Evolutionary conservation across 2,888 invertebrate species (phyloP).

Genomic region (Drosophila bunnanda): DNA sequence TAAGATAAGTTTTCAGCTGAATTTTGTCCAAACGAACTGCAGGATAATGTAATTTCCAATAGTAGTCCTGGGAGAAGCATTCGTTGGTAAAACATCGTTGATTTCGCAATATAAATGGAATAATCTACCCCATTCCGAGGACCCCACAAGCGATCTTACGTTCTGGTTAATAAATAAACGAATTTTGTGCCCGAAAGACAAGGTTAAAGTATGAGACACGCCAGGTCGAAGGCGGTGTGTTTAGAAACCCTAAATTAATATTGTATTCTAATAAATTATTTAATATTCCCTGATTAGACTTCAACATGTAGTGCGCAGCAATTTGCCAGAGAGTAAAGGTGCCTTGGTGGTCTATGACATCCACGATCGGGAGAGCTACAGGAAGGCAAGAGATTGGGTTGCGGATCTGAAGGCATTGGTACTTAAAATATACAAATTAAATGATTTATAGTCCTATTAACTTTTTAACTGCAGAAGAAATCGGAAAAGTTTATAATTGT

Average conservation of each 20-base stretch:
- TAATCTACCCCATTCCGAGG: slow-evolving; percentile 3
- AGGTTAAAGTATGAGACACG: not conserved
- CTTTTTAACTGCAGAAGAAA: not conserved
- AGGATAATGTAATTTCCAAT: not conserved
- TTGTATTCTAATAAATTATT: not conserved
- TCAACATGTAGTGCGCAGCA: not conserved
- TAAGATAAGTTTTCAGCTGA: no score
- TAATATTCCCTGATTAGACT: not conserved
- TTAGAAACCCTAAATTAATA: not conserved
- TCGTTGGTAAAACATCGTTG: not conserved
- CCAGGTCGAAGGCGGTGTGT: not conserved
- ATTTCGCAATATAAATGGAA: slow-evolving; percentile 11
- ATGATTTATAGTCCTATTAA: no score
- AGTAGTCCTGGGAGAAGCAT: not conserved
- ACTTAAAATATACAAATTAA: not conserved
- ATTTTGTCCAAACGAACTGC: not conserved
- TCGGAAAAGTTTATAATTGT: not conserved
- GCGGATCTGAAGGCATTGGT: not conserved
- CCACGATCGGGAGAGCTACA: not conserved
- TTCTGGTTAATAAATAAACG: not conserved
- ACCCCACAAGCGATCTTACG: not conserved
- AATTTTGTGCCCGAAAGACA: not conserved
- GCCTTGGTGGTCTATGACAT: slow-evolving; percentile 2
- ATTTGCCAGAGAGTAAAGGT: not conserved
- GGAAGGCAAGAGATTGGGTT: slow-evolving; percentile 2